Conservation (phyloP, 2,888 invertebrate species). For the Acronicta aceris region DNA sequence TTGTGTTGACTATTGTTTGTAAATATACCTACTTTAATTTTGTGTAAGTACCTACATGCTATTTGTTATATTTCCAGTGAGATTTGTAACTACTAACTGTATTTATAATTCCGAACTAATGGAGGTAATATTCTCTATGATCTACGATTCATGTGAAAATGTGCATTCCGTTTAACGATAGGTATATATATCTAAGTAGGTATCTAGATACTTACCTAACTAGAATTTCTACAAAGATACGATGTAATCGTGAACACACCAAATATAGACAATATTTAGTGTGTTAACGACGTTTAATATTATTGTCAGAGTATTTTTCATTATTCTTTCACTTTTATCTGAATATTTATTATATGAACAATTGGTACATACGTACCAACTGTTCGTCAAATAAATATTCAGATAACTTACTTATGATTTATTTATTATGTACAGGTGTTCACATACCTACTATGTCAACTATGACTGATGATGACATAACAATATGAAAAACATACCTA, state of each 20-base stretch:
- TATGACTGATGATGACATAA: too few species aligned
- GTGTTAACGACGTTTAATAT: too few species aligned
- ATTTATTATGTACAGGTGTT: too few species aligned
- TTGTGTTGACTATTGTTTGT: conserved; percentile 73
- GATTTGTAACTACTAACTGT: conserved; percentile 55
- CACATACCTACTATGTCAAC: too few species aligned
- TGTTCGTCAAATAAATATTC: too few species aligned
- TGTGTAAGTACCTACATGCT: conserved; percentile 50
- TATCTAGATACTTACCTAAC: conserved; percentile 4
- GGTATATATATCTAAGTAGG: conserved; percentile 7
- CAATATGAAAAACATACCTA: too few species aligned
- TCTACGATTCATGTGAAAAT: conserved; percentile 42
- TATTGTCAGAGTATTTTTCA: conserved; percentile 21
- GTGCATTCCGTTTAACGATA: conserved; percentile 55
- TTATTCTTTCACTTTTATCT: conserved; percentile 8
- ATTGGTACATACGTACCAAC: too few species aligned
- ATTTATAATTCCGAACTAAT: conserved; percentile 36
- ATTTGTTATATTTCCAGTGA: conserved; percentile 76
- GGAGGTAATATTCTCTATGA: conserved; percentile 50
- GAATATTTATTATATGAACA: conserved; percentile 1
- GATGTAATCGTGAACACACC: conserved; percentile 30
- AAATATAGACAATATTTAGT: conserved; percentile 2
- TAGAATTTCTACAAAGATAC: conserved; percentile 20
- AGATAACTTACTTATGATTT: too few species aligned
- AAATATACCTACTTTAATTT: conserved; percentile 71